Evolutionary conservation across 2,113 vertebrate species (phyloP).

Genomic region (Hippopotamus amphibius): DNA sequence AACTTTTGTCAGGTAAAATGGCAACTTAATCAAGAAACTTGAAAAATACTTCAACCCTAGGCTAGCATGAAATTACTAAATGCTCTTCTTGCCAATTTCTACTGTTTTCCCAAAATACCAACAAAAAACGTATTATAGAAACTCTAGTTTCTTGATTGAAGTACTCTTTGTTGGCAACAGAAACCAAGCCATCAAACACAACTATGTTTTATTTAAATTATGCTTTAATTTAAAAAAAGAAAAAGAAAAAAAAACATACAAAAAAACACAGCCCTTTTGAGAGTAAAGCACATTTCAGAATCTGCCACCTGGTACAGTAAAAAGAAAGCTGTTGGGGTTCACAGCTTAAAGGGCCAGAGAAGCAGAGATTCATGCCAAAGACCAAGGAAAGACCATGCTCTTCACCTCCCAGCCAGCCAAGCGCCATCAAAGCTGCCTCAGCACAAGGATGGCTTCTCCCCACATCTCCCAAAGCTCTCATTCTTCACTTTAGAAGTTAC

Average conservation of each 20-base stretch:
- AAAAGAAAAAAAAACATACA: neutral
- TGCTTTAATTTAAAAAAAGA: neutral
- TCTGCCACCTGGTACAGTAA: slow-evolving; percentile 38
- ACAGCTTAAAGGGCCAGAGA: neutral
- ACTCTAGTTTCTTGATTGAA: slow-evolving; percentile 81
- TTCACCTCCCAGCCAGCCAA: neutral
- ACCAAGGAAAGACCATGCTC: accelerated
- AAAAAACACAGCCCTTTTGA: slow-evolving; percentile 57
- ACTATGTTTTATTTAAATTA: accelerated
- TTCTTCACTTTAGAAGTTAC: neutral
- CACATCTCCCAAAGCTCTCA: neutral
- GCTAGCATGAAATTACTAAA: slow-evolving; percentile 78
- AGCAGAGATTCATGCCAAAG: neutral
- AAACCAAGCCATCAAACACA: slow-evolving; percentile 76
- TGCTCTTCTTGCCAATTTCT: slow-evolving; percentile 80
- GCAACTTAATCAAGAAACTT: slow-evolving; percentile 76
- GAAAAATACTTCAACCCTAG: slow-evolving; percentile 74
- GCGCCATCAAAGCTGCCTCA: neutral
- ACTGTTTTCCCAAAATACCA: slow-evolving; percentile 75
- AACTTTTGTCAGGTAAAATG: slow-evolving; percentile 73
- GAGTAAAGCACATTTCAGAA: slow-evolving; percentile 52
- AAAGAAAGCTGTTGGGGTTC: neutral
- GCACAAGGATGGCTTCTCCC: too few species aligned
- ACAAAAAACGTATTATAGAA: slow-evolving; percentile 85
- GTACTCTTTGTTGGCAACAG: slow-evolving; percentile 81